Evolutionary conservation across 1,140 invertebrate species (phyloP).

Genomic region (Frieseomelitta varia): DNA sequence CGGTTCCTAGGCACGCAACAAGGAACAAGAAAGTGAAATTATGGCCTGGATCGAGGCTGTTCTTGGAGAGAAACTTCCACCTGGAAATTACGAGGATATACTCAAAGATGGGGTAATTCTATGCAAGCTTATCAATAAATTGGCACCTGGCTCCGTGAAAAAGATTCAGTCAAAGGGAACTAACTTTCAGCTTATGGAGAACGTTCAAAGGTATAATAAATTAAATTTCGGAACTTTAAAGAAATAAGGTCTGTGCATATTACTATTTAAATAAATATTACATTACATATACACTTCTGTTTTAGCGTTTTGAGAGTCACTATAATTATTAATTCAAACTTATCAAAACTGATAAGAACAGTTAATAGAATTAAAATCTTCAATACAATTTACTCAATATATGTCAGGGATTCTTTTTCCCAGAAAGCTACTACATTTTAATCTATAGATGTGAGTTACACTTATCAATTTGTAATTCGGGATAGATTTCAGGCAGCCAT

Average conservation of each 20-base stretch:
- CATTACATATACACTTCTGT: too few relatives aligned
- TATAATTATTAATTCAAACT: not conserved
- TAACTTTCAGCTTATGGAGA: slow-evolving; percentile 99
- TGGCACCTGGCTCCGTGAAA: slow-evolving; percentile 96
- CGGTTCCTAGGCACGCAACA: slow-evolving; percentile 88
- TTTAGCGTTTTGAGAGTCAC: not conserved
- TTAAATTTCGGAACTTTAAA: not conserved
- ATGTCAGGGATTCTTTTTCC: not conserved
- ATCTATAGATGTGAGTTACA: not conserved
- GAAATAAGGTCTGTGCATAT: not conserved
- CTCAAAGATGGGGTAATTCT: slow-evolving; percentile 95
- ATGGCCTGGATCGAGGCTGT: slow-evolving; percentile 95
- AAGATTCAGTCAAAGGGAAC: slow-evolving; percentile 98
- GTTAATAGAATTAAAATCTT: not conserved
- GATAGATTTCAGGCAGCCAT: slow-evolving; percentile 94
- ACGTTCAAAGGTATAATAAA: slow-evolving; percentile 90
- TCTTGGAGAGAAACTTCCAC: slow-evolving; percentile 92
- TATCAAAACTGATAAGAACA: not conserved
- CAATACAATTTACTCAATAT: not conserved
- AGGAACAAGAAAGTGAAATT: slow-evolving; percentile 95
- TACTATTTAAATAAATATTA: too few relatives aligned
- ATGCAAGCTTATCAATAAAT: slow-evolving; percentile 97
- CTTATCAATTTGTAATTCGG: slow-evolving; percentile 25
- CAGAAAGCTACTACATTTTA: not conserved
- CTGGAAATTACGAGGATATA: slow-evolving; percentile 94